Conservation (phyloP, 2,797 vertebrate species). For the Sphenopsis melanotis region DNA sequence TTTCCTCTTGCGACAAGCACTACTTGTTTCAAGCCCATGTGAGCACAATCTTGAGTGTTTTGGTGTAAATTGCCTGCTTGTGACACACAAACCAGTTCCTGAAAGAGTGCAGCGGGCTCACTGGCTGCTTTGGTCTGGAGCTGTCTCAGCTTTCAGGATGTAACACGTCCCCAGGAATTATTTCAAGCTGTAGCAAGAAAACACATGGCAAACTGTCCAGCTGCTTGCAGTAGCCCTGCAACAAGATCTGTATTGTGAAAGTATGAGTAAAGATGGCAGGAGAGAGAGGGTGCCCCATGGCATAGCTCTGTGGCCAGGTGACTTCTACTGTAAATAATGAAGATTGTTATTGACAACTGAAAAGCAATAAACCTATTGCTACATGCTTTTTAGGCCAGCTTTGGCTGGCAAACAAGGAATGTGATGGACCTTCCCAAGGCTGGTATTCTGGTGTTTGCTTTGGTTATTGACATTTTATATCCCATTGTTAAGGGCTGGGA, state of each 20-base stretch:
- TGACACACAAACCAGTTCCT: fast-evolving
- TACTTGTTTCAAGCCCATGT: background rate
- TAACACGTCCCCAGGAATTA: background rate
- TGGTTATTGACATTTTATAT: background rate
- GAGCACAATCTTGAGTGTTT: background rate
- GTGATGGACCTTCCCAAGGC: background rate
- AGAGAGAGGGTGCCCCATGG: background rate
- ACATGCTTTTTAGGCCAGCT: background rate
- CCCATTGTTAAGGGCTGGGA: background rate
- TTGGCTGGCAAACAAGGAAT: background rate
- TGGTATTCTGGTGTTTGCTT: background rate
- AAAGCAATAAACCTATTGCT: background rate
- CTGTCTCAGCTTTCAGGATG: slow-evolving; percentile 41
- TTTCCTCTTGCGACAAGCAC: background rate
- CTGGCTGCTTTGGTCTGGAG: background rate
- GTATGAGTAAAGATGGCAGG: background rate
- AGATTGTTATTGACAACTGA: background rate
- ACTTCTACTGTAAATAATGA: background rate
- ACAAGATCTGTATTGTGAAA: background rate
- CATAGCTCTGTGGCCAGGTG: background rate
- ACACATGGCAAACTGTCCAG: background rate
- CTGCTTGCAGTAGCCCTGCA: background rate
- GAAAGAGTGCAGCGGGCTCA: background rate
- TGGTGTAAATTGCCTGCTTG: background rate
- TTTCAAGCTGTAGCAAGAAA: slow-evolving; percentile 24